A percentile compares a stretch with the other conserved stretches of the same genome.
Evolutionary conservation across 2,113 vertebrate genomes (phyloP).

Genomic region (Pluvialis apricaria): DNA sequence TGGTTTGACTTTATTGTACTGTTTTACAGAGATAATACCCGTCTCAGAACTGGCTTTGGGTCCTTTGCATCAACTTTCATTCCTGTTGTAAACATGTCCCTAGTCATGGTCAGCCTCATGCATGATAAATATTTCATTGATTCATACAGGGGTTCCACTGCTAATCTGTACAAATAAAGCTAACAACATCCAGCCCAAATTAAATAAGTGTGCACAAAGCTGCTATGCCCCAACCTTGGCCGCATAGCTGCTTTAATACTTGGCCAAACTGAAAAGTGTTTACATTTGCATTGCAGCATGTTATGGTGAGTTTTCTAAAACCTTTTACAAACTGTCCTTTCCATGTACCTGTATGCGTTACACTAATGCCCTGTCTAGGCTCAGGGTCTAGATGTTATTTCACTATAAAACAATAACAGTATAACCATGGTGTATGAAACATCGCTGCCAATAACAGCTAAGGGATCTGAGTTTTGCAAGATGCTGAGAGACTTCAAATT

Average conservation of each 20-base stretch:
- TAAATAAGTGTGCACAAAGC: not conserved
- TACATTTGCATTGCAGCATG: not conserved
- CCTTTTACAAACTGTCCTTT: not conserved
- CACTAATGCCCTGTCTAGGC: not conserved
- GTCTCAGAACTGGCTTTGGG: not conserved
- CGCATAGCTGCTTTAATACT: not conserved
- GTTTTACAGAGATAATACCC: not conserved
- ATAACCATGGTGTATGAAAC: not conserved
- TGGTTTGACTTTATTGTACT: not conserved
- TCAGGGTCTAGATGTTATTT: not conserved
- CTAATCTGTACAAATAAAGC: not conserved
- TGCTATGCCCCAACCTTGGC: not conserved
- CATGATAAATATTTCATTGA: not conserved
- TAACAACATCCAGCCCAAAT: not conserved
- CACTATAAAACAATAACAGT: not conserved
- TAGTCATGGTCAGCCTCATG: not conserved
- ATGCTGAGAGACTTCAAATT: not conserved
- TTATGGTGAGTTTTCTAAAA: not conserved
- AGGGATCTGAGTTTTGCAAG: not conserved
- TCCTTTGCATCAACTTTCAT: not conserved
- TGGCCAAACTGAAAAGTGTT: not conserved
- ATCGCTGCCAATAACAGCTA: fast-evolving
- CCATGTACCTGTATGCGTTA: not conserved
- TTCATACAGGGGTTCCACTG: not conserved
- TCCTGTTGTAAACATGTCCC: not conserved